Evolutionary conservation across 2,888 invertebrate species (phyloP).

Genomic region (Melikaiella ostensackeni): DNA sequence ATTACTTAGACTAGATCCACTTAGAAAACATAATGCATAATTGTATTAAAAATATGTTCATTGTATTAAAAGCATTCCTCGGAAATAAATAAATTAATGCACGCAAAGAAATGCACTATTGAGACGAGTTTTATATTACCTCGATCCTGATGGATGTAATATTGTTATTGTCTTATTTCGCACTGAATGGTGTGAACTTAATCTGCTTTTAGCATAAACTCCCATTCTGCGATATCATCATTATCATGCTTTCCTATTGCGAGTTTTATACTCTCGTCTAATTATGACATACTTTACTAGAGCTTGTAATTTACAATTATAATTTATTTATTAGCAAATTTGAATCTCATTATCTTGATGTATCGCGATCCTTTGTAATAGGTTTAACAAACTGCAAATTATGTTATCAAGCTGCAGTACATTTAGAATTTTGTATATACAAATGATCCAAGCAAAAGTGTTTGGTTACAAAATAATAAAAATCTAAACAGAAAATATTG

Average conservation of each 20-base stretch:
- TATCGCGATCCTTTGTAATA: background rate
- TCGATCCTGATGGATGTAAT: slow-evolving; percentile 4
- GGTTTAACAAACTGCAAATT: background rate
- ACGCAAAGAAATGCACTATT: background rate
- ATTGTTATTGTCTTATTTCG: slow-evolving; percentile 15
- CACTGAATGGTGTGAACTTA: slow-evolving; percentile 30
- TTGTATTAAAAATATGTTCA: slow-evolving; percentile 16
- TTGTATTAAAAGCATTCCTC: background rate
- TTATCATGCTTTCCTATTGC: slow-evolving; percentile 5
- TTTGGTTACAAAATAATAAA: too few relatives aligned
- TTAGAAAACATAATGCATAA: slow-evolving; percentile 25
- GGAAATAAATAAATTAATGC: slow-evolving; percentile 9
- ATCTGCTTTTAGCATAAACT: background rate
- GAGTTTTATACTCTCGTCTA: background rate
- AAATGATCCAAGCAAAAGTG: background rate
- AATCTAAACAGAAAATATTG: too few relatives aligned
- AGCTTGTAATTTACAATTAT: slow-evolving; percentile 14
- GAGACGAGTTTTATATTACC: slow-evolving; percentile 4
- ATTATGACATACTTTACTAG: slow-evolving; percentile 21
- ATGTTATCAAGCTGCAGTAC: background rate
- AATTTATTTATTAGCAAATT: background rate
- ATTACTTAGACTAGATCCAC: slow-evolving; percentile 21
- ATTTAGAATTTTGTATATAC: background rate
- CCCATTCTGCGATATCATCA: slow-evolving; percentile 4
- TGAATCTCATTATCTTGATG: background rate